Base-by-base conservation (phyloP, 2,113 vertebrate genomes). In the Microtus oregoni region DNA sequence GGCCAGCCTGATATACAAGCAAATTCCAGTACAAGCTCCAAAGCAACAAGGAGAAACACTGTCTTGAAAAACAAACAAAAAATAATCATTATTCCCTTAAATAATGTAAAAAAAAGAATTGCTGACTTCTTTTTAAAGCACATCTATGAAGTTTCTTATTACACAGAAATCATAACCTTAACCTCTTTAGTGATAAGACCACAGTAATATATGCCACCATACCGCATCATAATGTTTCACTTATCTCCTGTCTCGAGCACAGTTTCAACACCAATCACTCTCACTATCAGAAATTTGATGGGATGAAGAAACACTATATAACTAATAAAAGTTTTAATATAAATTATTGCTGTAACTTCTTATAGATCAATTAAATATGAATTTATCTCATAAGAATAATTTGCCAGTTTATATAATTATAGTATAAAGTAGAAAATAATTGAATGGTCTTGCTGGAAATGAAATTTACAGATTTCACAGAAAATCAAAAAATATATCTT, bases 291-390 rank as follows among this genome's bases (percentile, higher is more conserved):
- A 68, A 52, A 35, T 38, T 2, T 38, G 13, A 85, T 58, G 61
- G 22, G 3, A 15, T 20, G 90, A 10, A 72, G 65, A 14, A 47
- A 79, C 24, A 93, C 86, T 38, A 5, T 82, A 94, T 24, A 8
- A 7, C 35, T 79, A 90, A 85, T 65, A 65, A 28, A 65, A 10
- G 3, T 4, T 4, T 81, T 93, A 83, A 86, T 52, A 38, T 89
- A 24, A 94, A 92, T 92, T 72, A 78, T 86, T 55, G 47, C 81
- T 95, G 5, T 63, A 82, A 61, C 14, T 88, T 92, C 85, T 90
- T 68, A 95, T 9, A 72, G 17, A 92, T 50, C 58, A 82, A 92
- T 86, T 89, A 92, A 77, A 91, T 94, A 50, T 63, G 7, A 91
- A 78, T 73, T 92, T 90, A 78, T 72, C 81, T 95, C 86, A 5